These are phyloP conservation scores for Prenolepis imparis DNA, from an alignment of 2,888 invertebrate species.

Conservation along the genomic window DNA sequence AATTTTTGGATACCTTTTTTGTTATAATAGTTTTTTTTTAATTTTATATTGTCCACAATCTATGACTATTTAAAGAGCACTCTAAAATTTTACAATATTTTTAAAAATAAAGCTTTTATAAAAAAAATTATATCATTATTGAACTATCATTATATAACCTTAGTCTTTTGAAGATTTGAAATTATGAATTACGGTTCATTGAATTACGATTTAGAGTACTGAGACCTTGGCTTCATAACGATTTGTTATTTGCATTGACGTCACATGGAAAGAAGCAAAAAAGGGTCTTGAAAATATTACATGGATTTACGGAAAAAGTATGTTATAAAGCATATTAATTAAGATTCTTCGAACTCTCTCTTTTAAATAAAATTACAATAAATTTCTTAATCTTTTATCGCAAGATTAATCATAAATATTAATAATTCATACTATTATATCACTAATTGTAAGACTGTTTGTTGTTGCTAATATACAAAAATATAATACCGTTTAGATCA, in stretches of 20 bases:
- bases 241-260: slow-evolving; percentile 88
- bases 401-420: no score
- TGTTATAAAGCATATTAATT: no score
- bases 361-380: neutral
- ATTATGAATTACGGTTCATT: no score
- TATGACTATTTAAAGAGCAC: neutral
- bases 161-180: no score
- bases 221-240: slow-evolving; percentile 88
- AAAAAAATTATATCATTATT: neutral
- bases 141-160: neutral
- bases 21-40: no score
- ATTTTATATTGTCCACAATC: neutral
- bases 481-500: slow-evolving; percentile 70
- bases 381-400: neutral
- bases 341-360: no score
- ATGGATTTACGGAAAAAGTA: slow-evolving; percentile 87
- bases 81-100: neutral
- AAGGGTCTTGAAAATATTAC: slow-evolving; percentile 86
- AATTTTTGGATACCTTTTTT: no score
- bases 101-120: neutral
- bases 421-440: no score
- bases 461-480: no score
- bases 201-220: slow-evolving; percentile 70
- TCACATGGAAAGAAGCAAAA: slow-evolving; percentile 87
- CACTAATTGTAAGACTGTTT: neutral